Evolutionary conservation across 2,113 vertebrate species (phyloP).

Genomic region (Eulemur rufifrons): DNA sequence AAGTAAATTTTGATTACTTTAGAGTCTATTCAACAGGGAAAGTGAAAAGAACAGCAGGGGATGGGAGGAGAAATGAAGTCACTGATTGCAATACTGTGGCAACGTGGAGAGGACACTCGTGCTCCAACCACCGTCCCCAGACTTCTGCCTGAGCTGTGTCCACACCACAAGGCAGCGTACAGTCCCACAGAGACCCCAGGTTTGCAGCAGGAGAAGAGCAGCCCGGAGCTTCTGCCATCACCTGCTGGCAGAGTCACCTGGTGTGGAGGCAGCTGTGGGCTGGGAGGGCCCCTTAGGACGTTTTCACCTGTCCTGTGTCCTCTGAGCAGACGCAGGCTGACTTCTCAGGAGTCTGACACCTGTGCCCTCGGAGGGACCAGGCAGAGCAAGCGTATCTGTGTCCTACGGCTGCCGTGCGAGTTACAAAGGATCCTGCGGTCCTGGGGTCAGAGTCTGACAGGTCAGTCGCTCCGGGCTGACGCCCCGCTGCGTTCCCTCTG

Average conservation of each 20-base stretch:
- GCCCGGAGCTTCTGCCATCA: not conserved
- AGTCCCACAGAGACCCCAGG: not conserved
- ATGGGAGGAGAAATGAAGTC: not conserved
- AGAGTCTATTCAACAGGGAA: not conserved
- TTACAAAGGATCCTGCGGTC: not conserved
- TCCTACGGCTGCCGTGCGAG: not conserved
- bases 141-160: accelerated
- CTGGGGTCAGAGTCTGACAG: not conserved
- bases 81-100: not conserved
- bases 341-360: not conserved
- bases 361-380: not conserved
- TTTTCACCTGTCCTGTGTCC: not conserved
- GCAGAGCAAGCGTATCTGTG: not conserved
- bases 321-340: not conserved
- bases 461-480: not conserved
- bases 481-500: too few species aligned
- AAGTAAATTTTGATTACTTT: not conserved
- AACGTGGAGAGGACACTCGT: accelerated
- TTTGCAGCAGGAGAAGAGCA: not conserved
- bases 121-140: not conserved
- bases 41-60: not conserved
- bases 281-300: not conserved
- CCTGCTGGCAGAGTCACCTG: not conserved
- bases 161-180: accelerated
- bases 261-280: not conserved